phyloP scores from a whole-genome alignment of 2,888 invertebrate genomes.

The Chalcosyrphus nemorum region DNA sequence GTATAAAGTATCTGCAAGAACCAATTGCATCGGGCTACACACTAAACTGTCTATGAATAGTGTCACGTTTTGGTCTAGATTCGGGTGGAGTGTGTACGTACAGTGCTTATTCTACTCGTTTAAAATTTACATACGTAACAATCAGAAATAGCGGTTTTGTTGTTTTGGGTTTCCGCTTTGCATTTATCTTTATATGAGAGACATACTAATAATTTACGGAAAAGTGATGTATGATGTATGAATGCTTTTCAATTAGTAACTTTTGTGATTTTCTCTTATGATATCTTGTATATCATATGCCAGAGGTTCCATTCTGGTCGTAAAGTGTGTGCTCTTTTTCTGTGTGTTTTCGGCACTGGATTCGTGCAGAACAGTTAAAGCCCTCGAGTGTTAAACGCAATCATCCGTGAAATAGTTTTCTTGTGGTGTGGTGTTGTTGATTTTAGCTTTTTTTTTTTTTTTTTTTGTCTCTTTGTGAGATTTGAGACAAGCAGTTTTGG shows the following conservation, averaged over 20 bases:
- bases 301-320: not conserved
- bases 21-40: constrained; percentile 18
- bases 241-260: constrained; percentile 52
- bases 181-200: constrained; percentile 3
- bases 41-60: not conserved
- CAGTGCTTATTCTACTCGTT: not conserved
- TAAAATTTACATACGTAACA: constrained; percentile 59
- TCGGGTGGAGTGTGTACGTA: constrained; percentile 9
- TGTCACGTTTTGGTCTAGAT: constrained; percentile 63
- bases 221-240: constrained; percentile 45
- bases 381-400: constrained; percentile 49
- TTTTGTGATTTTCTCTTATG: not conserved
- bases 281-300: not conserved
- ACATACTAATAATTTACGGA: constrained; percentile 9
- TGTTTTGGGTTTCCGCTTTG: constrained; percentile 19
- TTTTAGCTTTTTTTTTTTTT: not conserved
- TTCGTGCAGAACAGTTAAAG: constrained; percentile 44
- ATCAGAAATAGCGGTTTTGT: constrained; percentile 49
- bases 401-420: constrained; percentile 59
- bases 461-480: not conserved
- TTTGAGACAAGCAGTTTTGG: not conserved
- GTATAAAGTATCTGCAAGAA: constrained; percentile 25
- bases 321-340: not conserved
- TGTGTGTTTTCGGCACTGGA: constrained; percentile 5
- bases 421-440: too few relatives aligned